These are phyloP conservation scores for Clistopyga incitator DNA, from an alignment of 2,888 invertebrate genomes.

Conservation along the genomic window DNA sequence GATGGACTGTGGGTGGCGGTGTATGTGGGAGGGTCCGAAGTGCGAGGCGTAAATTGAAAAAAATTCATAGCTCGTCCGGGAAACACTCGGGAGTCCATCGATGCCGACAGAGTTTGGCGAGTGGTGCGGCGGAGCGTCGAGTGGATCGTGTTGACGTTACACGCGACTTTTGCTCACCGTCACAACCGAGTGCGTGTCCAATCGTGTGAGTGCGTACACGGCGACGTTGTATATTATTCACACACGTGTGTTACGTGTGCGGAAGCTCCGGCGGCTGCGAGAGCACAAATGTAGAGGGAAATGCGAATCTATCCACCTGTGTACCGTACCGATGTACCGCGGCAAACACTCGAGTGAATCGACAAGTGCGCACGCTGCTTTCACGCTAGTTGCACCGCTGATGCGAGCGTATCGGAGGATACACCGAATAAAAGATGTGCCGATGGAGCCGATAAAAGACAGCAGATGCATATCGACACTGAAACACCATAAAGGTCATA, in stretches of 20 bases:
- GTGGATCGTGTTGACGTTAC: conserved; percentile 17
- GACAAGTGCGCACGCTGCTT: conserved; percentile 5
- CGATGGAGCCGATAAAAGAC: neutral
- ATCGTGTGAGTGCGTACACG: neutral
- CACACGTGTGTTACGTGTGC: neutral
- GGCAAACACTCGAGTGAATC: conserved; percentile 10
- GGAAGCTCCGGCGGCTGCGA: neutral
- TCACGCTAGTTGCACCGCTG: neutral
- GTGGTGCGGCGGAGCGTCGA: neutral
- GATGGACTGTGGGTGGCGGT: neutral
- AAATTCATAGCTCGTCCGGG: neutral
- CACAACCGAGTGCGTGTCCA: neutral
- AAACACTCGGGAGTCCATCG: conserved; percentile 7
- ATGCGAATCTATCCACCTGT: conserved; percentile 1
- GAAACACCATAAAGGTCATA: neutral
- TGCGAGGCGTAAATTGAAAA: conserved; percentile 18
- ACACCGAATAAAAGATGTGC: conserved; percentile 4
- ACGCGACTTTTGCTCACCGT: neutral
- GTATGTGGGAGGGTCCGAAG: neutral
- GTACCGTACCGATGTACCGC: neutral
- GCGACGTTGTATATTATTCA: neutral
- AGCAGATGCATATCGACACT: neutral
- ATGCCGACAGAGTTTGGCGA: neutral
- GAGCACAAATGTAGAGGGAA: conserved; percentile 1
- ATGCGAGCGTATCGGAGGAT: neutral